phyloP scores from a whole-genome alignment of 2,888 invertebrate genomes.

The Dione vanillae region DNA sequence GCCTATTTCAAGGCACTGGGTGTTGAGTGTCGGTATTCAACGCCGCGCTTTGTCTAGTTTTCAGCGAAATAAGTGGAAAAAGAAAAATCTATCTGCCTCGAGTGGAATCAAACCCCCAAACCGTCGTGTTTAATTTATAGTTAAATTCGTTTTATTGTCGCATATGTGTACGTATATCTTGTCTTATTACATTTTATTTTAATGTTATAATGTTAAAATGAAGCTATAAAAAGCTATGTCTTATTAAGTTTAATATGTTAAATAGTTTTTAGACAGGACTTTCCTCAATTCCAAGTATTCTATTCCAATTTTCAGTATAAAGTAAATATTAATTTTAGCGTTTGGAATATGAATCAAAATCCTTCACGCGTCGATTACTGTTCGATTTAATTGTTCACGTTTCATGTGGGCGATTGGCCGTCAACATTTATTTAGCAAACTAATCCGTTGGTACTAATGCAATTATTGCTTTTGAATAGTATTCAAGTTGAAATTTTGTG shows the following conservation, averaged over 20 bases:
- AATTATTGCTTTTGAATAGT: slow-evolving; percentile 13
- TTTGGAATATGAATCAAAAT: slow-evolving; percentile 30
- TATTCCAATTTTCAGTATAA: background rate
- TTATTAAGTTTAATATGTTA: background rate
- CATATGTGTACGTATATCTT: no score
- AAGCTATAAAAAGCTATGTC: no score
- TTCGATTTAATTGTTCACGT: slow-evolving; percentile 36
- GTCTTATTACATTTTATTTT: no score
- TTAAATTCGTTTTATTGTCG: no score
- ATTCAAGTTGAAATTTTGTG: slow-evolving; percentile 18
- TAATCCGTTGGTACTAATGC: slow-evolving; percentile 30
- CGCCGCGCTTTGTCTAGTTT: no score
- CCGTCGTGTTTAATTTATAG: no score
- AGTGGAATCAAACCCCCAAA: no score
- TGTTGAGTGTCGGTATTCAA: no score
- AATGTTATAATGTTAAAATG: no score
- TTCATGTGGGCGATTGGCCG: slow-evolving; percentile 33
- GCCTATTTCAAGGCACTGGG: no score
- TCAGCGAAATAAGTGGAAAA: no score
- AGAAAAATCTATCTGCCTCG: no score
- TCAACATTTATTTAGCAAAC: slow-evolving; percentile 46
- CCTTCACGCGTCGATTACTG: slow-evolving; percentile 30
- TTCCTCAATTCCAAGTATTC: background rate
- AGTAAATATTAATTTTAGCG: slow-evolving; percentile 14
- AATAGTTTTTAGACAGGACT: background rate